A percentile compares a stretch with the other conserved stretches of the same genome.
Conservation (phyloP, 2,797 vertebrate species). For the Sebastes nivosus region DNA sequence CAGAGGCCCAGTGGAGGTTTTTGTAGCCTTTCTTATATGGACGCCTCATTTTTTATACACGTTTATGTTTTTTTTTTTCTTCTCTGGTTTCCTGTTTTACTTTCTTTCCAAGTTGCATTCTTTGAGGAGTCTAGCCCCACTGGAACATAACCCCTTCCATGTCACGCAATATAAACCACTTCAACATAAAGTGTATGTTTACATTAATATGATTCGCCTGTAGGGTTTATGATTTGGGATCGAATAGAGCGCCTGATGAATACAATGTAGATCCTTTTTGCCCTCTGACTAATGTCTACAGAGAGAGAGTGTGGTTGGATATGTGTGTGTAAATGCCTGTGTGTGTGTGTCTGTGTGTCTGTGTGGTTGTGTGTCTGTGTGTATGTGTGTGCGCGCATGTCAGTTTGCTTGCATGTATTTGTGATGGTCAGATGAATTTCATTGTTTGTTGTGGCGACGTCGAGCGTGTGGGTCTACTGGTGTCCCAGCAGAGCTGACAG, state of each 20-base stretch:
- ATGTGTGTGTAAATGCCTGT: background rate
- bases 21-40: slow-evolving; percentile 94
- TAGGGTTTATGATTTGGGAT: slow-evolving; percentile 77
- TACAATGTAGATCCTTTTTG: slow-evolving; percentile 70
- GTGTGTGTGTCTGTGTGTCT: background rate
- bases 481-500: slow-evolving; percentile 52
- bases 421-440: slow-evolving; percentile 61
- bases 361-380: slow-evolving; percentile 6
- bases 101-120: slow-evolving; percentile 79
- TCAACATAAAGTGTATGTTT: slow-evolving; percentile 87
- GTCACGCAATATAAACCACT: slow-evolving; percentile 87
- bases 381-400: slow-evolving; percentile 15
- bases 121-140: slow-evolving; percentile 80
- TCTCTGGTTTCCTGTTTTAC: slow-evolving; percentile 74
- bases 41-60: slow-evolving; percentile 89
- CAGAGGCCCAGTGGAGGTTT: slow-evolving; percentile 94
- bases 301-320: slow-evolving; percentile 9
- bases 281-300: slow-evolving; percentile 61
- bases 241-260: slow-evolving; percentile 71
- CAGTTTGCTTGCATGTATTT: slow-evolving; percentile 62
- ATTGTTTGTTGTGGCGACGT: slow-evolving; percentile 58
- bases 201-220: slow-evolving; percentile 83
- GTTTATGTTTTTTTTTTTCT: slow-evolving; percentile 77
- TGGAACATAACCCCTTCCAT: slow-evolving; percentile 80
- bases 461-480: slow-evolving; percentile 57